Percentiles rank a stretch among this genome's conserved stretches.
Conservation (phyloP, 2,888 invertebrate species). For the Mimas tiliae region DNA sequence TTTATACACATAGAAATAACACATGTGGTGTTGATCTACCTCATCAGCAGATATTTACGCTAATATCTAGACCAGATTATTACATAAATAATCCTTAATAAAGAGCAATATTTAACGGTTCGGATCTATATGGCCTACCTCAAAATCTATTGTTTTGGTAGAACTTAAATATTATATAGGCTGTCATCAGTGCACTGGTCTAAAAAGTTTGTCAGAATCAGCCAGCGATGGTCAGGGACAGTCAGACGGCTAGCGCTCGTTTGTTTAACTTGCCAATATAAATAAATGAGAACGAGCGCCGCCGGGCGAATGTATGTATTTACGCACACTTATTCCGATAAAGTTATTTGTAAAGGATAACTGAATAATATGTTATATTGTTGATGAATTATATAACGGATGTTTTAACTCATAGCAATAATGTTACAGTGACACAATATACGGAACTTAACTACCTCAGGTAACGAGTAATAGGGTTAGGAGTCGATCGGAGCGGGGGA, state of each 20-base stretch:
- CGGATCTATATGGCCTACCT: constrained; percentile 67
- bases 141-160: constrained; percentile 36
- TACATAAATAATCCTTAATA: constrained; percentile 31
- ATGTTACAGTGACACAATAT: constrained; percentile 66
- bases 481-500: constrained; percentile 53
- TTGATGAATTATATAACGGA: constrained; percentile 73
- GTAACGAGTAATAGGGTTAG: constrained; percentile 71
- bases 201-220: neutral
- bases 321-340: constrained; percentile 43
- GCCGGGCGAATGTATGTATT: constrained; percentile 1
- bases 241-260: constrained; percentile 34
- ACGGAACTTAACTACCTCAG: constrained; percentile 82
- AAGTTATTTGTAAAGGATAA: constrained; percentile 58
- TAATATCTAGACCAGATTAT: constrained; percentile 39
- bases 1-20: constrained; percentile 79
- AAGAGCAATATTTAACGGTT: constrained; percentile 44
- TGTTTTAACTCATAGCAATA: constrained; percentile 76
- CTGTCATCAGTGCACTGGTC: neutral
- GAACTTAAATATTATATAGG: constrained; percentile 33
- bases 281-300: constrained; percentile 33
- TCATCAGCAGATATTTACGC: constrained; percentile 67
- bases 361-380: constrained; percentile 65
- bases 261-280: constrained; percentile 38
- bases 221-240: neutral
- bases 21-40: constrained; percentile 77